Evolutionary conservation across 2,113 vertebrate species (phyloP).

Genomic region (Oreotrochilus melanogaster): DNA sequence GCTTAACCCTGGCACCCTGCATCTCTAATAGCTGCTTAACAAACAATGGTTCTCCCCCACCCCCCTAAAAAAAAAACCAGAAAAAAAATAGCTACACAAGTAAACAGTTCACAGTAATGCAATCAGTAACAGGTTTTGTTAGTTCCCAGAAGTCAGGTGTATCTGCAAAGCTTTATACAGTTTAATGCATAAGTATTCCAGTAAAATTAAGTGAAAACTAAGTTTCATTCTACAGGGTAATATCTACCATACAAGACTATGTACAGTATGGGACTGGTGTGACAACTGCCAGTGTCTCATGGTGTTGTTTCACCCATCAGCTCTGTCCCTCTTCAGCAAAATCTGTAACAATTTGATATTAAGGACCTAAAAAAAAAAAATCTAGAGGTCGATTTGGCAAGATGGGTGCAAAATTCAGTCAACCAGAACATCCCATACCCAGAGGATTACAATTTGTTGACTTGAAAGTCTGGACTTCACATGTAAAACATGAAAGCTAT

Average conservation of each 20-base stretch:
- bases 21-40: neutral
- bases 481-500: constrained; percentile 22
- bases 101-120: constrained; percentile 51
- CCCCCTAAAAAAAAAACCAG: neutral
- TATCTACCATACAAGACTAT: constrained; percentile 27
- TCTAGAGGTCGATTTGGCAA: constrained; percentile 32
- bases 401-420: neutral
- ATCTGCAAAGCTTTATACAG: constrained; percentile 48
- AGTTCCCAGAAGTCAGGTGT: neutral
- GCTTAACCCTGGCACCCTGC: neutral
- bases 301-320: constrained; percentile 13
- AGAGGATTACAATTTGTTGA: constrained; percentile 2
- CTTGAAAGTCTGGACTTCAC: constrained; percentile 40
- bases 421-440: constrained; percentile 23
- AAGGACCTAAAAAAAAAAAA: neutral
- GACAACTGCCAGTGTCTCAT: neutral
- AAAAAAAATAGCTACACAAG: constrained; percentile 43
- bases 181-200: constrained; percentile 52
- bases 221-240: constrained; percentile 21
- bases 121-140: constrained; percentile 28
- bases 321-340: neutral
- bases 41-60: neutral
- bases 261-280: constrained; percentile 55
- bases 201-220: constrained; percentile 62
- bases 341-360: neutral